Percentiles rank a stretch among this genome's conserved stretches.
phyloP scores from a whole-genome alignment of 2,113 vertebrate species.

The Plecotus auritus region DNA sequence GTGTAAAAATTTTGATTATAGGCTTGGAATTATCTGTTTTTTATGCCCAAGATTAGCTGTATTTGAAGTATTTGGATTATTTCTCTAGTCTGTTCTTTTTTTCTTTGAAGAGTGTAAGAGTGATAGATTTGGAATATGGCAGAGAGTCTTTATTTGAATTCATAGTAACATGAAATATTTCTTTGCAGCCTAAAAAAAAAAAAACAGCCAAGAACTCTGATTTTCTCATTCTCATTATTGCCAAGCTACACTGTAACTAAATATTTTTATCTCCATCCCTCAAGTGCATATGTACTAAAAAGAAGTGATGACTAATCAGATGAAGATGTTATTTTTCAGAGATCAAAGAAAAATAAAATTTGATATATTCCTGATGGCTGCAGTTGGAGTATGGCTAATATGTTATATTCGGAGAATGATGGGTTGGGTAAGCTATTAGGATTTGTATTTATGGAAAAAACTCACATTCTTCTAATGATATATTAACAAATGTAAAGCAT shows the following conservation, averaged over 20 bases:
- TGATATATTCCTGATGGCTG: not conserved
- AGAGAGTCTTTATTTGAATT: not conserved
- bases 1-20: conserved; percentile 2
- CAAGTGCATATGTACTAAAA: not conserved
- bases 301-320: conserved; percentile 28
- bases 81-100: not conserved
- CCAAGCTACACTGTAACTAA: not conserved
- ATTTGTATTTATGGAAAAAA: conserved; percentile 37
- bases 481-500: not conserved
- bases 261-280: not conserved
- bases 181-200: conserved; percentile 16
- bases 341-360: conserved; percentile 32
- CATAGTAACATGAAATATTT: not conserved
- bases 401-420: conserved; percentile 22
- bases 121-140: not conserved
- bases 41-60: not conserved
- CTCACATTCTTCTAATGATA: conserved; percentile 20
- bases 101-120: not conserved
- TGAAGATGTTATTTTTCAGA: conserved; percentile 51
- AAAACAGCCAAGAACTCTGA: not conserved
- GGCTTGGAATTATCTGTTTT: not conserved
- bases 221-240: conserved; percentile 12
- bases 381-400: not conserved
- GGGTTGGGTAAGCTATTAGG: not conserved
- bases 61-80: not conserved